Percentiles rank a stretch among this genome's conserved stretches.
These are phyloP conservation scores for Rhaphigaster nebulosa DNA, from an alignment of 2,888 invertebrate species.

Conservation along the genomic window DNA sequence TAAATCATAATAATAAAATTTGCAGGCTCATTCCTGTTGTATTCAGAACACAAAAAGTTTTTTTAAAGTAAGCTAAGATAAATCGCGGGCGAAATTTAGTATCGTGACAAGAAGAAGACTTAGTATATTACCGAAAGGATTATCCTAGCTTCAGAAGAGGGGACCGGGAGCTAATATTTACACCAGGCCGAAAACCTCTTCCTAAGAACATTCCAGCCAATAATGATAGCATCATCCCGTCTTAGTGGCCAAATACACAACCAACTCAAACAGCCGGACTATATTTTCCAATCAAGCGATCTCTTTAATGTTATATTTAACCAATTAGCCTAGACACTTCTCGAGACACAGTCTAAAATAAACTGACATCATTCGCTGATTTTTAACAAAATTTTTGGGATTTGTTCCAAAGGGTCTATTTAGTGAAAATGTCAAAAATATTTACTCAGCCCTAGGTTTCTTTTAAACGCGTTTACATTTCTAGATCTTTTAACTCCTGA, in stretches of 20 bases:
- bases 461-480: background rate
- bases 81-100: background rate
- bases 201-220: background rate
- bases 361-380: background rate
- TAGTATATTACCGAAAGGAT: background rate
- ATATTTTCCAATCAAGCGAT: background rate
- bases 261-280: background rate
- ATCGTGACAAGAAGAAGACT: background rate
- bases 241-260: background rate
- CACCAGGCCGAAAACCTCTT: background rate
- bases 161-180: background rate
- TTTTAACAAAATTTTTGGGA: background rate
- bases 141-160: background rate
- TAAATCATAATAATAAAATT: no score
- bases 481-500: background rate
- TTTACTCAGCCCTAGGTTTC: background rate
- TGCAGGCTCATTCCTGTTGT: no score
- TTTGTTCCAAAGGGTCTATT: background rate
- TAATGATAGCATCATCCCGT: background rate
- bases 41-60: background rate
- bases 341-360: background rate
- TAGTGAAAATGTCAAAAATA: constrained; percentile 15
- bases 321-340: background rate
- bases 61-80: background rate
- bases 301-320: background rate